Conservation (phyloP, 2,797 vertebrate species). For the Perodicticus potto region DNA sequence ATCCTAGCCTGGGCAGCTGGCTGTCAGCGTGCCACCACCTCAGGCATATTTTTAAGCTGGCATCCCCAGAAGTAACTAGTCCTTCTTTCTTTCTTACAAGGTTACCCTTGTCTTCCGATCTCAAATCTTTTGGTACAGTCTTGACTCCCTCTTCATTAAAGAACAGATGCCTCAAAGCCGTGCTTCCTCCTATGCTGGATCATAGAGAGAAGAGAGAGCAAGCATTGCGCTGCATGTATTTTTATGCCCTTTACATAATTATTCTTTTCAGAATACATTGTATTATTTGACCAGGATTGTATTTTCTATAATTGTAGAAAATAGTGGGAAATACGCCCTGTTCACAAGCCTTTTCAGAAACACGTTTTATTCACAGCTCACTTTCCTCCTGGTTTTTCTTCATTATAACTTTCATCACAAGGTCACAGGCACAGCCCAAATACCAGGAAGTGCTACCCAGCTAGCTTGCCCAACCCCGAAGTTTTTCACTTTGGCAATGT, state of each 20-base stretch:
- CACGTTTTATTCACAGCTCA: background rate
- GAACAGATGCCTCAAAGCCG: slow-evolving; percentile 23
- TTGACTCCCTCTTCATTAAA: slow-evolving; percentile 16
- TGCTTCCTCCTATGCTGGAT: slow-evolving; percentile 25
- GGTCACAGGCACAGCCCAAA: slow-evolving; percentile 60
- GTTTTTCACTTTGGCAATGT: slow-evolving; percentile 65
- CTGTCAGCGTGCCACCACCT: background rate
- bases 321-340: slow-evolving; percentile 36
- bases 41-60: background rate
- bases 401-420: slow-evolving; percentile 72
- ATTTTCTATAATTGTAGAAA: slow-evolving; percentile 48
- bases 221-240: slow-evolving; percentile 52
- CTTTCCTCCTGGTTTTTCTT: slow-evolving; percentile 58
- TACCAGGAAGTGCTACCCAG: slow-evolving; percentile 48
- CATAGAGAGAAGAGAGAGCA: slow-evolving; percentile 32
- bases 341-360: background rate
- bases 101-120: background rate
- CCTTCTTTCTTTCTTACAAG: background rate
- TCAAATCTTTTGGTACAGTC: background rate
- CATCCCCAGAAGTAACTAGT: background rate
- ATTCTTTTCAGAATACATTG: slow-evolving; percentile 57
- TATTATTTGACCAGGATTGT: slow-evolving; percentile 5
- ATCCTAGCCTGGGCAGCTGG: background rate
- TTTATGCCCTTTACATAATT: slow-evolving; percentile 60
- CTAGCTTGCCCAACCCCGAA: slow-evolving; percentile 53